Evolutionary conservation across 2,797 vertebrate species (phyloP), one percentile per base, ranked within the genome.

Genomic region (Spinus pinus): DNA sequence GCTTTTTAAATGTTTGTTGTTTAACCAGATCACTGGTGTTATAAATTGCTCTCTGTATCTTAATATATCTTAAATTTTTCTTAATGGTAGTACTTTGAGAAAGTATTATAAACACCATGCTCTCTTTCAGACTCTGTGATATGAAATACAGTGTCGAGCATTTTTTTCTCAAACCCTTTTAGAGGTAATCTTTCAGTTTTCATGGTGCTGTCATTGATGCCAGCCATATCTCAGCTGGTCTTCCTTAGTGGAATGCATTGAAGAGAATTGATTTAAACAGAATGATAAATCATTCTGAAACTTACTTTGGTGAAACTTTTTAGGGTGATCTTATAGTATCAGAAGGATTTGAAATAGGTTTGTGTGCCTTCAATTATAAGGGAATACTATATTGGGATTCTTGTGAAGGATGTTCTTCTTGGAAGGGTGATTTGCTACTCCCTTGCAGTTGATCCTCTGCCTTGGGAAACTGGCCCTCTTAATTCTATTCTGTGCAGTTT

Each of bases 171-270:
- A 88, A 61, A 78, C 33, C 28, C 39, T 93, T 93, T 92, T 80
- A 93, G 49, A 87, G 28, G 81, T 71, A 85, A 93, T 97, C 93
- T 92, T 93, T 96, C 61, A 61, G 78, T 95, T 94, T 96, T 96
- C 82, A 30, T 93, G 84, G 73, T 92, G 53, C 74, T 95, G 81
- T 85, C 88, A 94, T 67, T 89, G 90, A 51, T 93, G 50, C 86
- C 56, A 74, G 53, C 74, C 0, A 0, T 93, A 85, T 87, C 78
- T 85, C 83, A 77, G 51, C 42, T 56, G 70, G 81, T 80, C 71
- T 77, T 88, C 46, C 80, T 73, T 77, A 50, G n/a, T 87, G 69
- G 49, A 67, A 5, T 82, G 51, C 65, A 64, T 90, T 88, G 67
- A 58, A 93, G 86, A 85, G 74, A 94, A 94, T 77, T 80, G 84